Percentiles rank a stretch among this genome's conserved stretches.
Evolutionary conservation across 2,113 vertebrate species (phyloP).

Genomic region (Archocentrus centrarchus): DNA sequence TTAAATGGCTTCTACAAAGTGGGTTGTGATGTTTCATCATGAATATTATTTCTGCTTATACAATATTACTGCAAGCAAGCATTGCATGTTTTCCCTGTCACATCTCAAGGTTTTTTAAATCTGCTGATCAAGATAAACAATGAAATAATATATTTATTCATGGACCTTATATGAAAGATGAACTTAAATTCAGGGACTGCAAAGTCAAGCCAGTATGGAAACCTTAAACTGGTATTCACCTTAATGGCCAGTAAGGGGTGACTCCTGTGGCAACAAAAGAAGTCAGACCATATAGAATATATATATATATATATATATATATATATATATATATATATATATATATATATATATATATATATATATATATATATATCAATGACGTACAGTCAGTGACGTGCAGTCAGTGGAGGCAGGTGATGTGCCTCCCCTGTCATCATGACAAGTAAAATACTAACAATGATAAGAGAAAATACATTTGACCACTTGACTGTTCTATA

Average conservation of each 20-base stretch:
- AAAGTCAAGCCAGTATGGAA: neutral
- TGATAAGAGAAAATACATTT: too few species aligned
- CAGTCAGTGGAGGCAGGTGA: too few species aligned
- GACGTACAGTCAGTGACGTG: too few species aligned
- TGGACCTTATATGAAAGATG: neutral
- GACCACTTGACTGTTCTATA: too few species aligned
- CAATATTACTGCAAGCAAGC: neutral
- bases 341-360: too few species aligned
- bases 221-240: neutral
- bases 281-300: too few species aligned
- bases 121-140: neutral
- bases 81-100: neutral
- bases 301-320: too few species aligned
- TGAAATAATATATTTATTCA: neutral
- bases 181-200: neutral
- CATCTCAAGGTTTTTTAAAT: neutral
- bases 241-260: neutral
- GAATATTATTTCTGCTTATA: neutral
- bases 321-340: too few species aligned
- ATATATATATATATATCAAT: too few species aligned
- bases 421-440: too few species aligned
- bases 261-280: neutral
- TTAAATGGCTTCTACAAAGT: slow-evolving; percentile 81
- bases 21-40: slow-evolving; percentile 8
- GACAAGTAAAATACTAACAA: too few species aligned